These are phyloP conservation scores for Diphyllodes magnificus DNA, from an alignment of 2,113 vertebrate genomes.

Conservation along the genomic window DNA sequence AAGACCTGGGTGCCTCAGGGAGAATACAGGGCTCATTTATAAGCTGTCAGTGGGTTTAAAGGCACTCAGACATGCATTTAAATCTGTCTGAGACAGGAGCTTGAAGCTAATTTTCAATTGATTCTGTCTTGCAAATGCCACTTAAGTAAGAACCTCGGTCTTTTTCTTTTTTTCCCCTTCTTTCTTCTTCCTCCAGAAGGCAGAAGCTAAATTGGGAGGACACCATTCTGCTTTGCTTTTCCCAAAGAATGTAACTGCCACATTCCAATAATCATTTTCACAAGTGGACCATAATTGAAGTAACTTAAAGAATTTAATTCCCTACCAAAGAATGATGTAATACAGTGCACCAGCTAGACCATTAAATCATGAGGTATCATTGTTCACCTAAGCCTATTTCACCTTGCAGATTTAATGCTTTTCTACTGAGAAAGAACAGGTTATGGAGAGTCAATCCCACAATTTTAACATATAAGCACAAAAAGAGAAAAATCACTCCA, in stretches of 20 bases:
- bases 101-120: constrained; percentile 76
- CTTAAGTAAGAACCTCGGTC: constrained; percentile 41
- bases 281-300: not conserved
- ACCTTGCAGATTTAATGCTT: not conserved
- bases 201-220: not conserved
- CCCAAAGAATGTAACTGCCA: not conserved
- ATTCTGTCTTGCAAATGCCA: constrained; percentile 66
- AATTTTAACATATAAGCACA: not conserved
- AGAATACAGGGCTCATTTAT: constrained; percentile 72
- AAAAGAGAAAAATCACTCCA: not conserved
- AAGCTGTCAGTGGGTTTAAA: constrained; percentile 68
- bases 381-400: not conserved
- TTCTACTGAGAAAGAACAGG: not conserved
- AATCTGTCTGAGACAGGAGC: constrained; percentile 62
- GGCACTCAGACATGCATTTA: constrained; percentile 70
- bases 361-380: not conserved
- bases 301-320: not conserved
- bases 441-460: not conserved
- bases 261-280: not conserved
- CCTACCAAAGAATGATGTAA: not conserved
- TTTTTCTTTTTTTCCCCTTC: rapidly evolving
- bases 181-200: not conserved
- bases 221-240: not conserved
- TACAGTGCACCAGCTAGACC: not conserved
- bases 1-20: constrained; percentile 27